Evolutionary conservation across 2,113 vertebrate genomes (phyloP).

Genomic region (Misgurnus anguillicaudatus): DNA sequence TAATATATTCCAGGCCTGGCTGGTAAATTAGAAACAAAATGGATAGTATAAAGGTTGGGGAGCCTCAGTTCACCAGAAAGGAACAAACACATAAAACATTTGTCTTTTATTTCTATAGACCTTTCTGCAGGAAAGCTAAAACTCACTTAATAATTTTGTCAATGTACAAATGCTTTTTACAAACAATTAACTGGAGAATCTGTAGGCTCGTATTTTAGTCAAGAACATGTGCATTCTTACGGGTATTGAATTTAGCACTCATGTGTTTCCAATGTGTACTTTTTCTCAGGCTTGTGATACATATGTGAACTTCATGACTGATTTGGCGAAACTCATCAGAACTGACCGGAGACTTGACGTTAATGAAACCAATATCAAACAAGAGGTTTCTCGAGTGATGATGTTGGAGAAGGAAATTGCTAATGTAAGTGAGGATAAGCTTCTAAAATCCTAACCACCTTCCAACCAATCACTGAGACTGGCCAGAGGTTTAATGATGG

Average conservation of each 20-base stretch:
- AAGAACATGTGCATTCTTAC: constrained; percentile 30
- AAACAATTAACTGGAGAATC: constrained; percentile 34
- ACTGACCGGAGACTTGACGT: constrained; percentile 75
- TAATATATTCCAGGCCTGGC: constrained; percentile 18
- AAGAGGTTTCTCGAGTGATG: constrained; percentile 81
- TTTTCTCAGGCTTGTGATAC: constrained; percentile 83
- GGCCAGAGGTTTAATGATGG: not conserved
- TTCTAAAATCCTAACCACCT: not conserved
- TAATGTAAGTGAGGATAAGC: constrained; percentile 77
- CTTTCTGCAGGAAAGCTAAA: not conserved
- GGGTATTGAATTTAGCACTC: constrained; percentile 2
- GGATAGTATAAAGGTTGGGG: not conserved
- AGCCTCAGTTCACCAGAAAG: constrained; percentile 8
- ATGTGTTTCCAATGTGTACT: constrained; percentile 15
- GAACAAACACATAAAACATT: constrained; percentile 25
- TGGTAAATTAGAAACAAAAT: constrained; percentile 9
- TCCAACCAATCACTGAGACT: not conserved
- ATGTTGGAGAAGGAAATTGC: constrained; percentile 90
- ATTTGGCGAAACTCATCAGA: constrained; percentile 86
- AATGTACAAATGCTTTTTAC: constrained; percentile 24
- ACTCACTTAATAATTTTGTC: not conserved
- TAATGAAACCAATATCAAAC: constrained; percentile 70
- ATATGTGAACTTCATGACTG: constrained; percentile 88
- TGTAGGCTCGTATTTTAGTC: constrained; percentile 18
- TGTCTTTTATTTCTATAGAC: not conserved